Evolutionary conservation across 1,140 invertebrate species (phyloP).

Genomic region (Atta cephalotes): DNA sequence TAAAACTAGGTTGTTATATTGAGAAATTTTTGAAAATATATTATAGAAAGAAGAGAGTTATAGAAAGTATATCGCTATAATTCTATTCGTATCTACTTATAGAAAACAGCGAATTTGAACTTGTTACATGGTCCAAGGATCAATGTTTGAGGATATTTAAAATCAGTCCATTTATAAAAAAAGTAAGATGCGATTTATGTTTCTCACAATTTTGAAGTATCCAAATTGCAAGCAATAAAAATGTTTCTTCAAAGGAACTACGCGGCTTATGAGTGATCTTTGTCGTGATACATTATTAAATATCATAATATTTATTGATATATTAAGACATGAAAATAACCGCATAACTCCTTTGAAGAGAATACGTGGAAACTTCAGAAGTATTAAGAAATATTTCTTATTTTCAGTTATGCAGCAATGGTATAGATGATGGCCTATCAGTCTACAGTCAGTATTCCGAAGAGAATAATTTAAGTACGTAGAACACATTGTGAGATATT

Average conservation of each 20-base stretch:
- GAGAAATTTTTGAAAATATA: background rate
- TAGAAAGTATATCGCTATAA: constrained; percentile 28
- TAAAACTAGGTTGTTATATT: constrained; percentile 85
- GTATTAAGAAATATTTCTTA: constrained; percentile 5
- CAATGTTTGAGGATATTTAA: constrained; percentile 96
- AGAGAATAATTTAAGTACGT: constrained; percentile 82
- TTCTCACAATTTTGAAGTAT: constrained; percentile 5
- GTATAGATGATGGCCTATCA: constrained; percentile 82
- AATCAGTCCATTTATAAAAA: constrained; percentile 94
- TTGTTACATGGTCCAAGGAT: constrained; percentile 98
- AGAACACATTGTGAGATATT: constrained; percentile 18
- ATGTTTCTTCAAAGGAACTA: background rate
- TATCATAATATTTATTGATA: too few species aligned
- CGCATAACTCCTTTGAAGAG: too few species aligned
- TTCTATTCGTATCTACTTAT: constrained; percentile 63
- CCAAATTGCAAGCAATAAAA: constrained; percentile 27
- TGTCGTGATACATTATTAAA: too few species aligned
- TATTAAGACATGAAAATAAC: too few species aligned
- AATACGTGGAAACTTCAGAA: too few species aligned
- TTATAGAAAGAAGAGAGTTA: constrained; percentile 6
- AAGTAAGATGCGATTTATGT: constrained; percentile 82
- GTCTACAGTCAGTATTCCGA: constrained; percentile 84
- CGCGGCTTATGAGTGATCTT: too few species aligned
- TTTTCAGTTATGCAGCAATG: constrained; percentile 82
- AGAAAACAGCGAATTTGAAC: constrained; percentile 91